phyloP scores from a whole-genome alignment of 2,797 vertebrate genomes.

The Manis crassicaudata region DNA sequence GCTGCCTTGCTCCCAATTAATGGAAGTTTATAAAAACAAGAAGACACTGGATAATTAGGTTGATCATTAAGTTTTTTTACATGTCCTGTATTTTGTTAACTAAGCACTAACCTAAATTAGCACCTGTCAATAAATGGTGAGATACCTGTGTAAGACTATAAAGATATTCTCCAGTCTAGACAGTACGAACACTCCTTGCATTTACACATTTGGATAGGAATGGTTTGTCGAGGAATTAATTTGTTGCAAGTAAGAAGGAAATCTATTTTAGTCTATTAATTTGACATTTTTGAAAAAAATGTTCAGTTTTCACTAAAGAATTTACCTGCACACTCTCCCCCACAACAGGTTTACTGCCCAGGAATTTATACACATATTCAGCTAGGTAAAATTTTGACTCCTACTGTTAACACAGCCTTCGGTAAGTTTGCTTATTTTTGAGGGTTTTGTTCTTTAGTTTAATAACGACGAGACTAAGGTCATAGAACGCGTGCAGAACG shows the following conservation, averaged over 20 bases:
- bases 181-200: rapidly evolving
- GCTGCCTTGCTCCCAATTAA: neutral
- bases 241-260: neutral
- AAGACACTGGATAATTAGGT: neutral
- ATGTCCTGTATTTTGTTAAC: neutral
- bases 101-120: neutral
- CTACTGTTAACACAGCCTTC: neutral
- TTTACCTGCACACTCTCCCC: neutral
- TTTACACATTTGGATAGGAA: neutral
- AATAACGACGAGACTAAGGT: neutral
- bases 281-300: neutral
- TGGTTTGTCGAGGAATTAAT: neutral
- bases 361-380: neutral
- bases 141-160: neutral
- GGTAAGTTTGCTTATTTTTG: neutral
- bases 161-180: neutral
- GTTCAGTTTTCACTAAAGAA: slow-evolving; percentile 28
- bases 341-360: neutral
- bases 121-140: neutral
- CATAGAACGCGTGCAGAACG: neutral
- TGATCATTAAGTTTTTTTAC: neutral
- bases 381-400: neutral
- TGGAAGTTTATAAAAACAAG: neutral
- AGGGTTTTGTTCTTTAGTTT: neutral
- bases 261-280: neutral